Evolutionary conservation across 2,888 invertebrate genomes (phyloP).

Genomic region (Mechanitis mazaeus): DNA sequence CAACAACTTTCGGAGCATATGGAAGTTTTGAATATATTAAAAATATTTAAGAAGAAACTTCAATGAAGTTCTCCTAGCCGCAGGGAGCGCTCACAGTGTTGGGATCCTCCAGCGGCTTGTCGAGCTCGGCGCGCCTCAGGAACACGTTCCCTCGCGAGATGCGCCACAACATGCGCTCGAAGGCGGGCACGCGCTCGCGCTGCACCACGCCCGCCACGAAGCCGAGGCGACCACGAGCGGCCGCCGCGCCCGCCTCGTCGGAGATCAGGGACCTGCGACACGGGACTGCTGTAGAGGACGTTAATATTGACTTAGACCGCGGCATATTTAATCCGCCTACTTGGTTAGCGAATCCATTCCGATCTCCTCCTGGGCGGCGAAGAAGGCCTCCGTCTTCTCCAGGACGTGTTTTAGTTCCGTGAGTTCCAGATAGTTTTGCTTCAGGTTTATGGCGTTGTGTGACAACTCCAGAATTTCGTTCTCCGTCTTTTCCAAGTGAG

Average conservation of each 20-base stretch:
- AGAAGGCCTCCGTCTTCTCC: slow-evolving; percentile 93
- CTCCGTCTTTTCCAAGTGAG: slow-evolving; percentile 96
- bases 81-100: slow-evolving; percentile 79
- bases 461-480: slow-evolving; percentile 95
- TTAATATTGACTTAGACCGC: no score
- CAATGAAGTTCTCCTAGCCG: no score
- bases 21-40: no score
- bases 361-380: slow-evolving; percentile 87
- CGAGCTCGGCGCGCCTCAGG: slow-evolving; percentile 89
- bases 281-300: no score
- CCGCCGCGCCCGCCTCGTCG: slow-evolving; percentile 57
- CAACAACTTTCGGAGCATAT: no score
- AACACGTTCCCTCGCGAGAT: slow-evolving; percentile 95
- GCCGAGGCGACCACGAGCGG: slow-evolving; percentile 75
- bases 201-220: slow-evolving; percentile 96
- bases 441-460: slow-evolving; percentile 93
- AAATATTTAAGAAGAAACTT: no score
- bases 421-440: slow-evolving; percentile 93
- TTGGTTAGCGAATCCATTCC: slow-evolving; percentile 80
- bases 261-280: slow-evolving; percentile 60
- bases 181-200: slow-evolving; percentile 90
- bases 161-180: slow-evolving; percentile 95
- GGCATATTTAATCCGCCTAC: slow-evolving; percentile 38
- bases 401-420: slow-evolving; percentile 94
- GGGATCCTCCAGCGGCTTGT: slow-evolving; percentile 89